Evolutionary conservation across 2,113 vertebrate genomes (phyloP).

Genomic region (Dipodomys ordii): DNA sequence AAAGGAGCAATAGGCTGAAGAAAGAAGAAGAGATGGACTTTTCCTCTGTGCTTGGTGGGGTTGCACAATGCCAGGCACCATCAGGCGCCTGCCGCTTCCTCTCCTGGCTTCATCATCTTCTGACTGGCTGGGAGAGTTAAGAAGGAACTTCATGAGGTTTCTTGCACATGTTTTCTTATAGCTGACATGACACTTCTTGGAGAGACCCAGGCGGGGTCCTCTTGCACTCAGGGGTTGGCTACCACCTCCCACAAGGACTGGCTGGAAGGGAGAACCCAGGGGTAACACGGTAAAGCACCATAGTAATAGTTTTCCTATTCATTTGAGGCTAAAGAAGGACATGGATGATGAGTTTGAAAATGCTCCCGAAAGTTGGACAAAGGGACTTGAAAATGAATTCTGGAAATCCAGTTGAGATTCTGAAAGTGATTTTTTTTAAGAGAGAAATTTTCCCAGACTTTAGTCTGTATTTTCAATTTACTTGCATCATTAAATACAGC

Average conservation of each 20-base stretch:
- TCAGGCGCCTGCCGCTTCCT: not conserved
- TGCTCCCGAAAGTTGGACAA: not conserved
- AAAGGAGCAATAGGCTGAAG: too few relatives aligned
- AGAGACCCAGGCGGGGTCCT: not conserved
- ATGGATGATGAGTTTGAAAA: not conserved
- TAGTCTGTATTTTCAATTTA: constrained; percentile 58
- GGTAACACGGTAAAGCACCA: not conserved
- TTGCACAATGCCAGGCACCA: fast-evolving
- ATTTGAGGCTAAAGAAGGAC: not conserved
- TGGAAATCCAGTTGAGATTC: constrained; percentile 12
- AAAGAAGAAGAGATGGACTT: not conserved
- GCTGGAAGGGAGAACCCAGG: not conserved
- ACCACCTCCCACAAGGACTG: not conserved
- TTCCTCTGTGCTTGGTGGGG: not conserved
- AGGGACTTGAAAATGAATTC: not conserved
- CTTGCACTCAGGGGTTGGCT: not conserved
- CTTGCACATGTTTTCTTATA: not conserved
- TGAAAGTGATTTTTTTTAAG: not conserved
- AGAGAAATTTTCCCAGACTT: constrained; percentile 24
- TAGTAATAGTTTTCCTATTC: not conserved
- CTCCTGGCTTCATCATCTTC: not conserved
- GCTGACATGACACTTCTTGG: not conserved
- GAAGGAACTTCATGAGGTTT: not conserved
- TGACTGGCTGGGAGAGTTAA: not conserved
- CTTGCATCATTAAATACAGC: constrained; percentile 60